These are phyloP conservation scores for Pycnonotus jocosus DNA, from an alignment of 2,113 vertebrate species.

Conservation along the genomic window DNA sequence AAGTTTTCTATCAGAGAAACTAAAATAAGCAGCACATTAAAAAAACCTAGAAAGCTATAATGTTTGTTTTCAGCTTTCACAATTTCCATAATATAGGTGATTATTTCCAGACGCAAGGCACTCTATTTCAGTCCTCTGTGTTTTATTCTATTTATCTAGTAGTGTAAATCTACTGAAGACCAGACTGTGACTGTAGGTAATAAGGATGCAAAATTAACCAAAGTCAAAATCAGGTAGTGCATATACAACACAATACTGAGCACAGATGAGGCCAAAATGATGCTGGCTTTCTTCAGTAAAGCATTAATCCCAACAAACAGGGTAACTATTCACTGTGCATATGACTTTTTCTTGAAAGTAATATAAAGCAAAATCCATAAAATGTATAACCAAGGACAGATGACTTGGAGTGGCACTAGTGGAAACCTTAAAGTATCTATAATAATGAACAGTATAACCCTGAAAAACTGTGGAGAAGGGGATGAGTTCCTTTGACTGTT, in stretches of 20 bases:
- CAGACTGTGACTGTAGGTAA: neutral
- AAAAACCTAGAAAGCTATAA: neutral
- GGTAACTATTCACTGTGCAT: neutral
- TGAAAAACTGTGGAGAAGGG: neutral
- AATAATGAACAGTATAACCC: neutral
- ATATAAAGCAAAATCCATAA: neutral
- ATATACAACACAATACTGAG: neutral
- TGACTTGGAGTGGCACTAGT: neutral
- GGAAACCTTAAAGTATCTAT: neutral
- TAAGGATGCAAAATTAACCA: neutral
- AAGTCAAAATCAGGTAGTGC: neutral
- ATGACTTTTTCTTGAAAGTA: neutral
- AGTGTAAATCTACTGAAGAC: neutral
- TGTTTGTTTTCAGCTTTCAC: neutral
- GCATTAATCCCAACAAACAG: neutral
- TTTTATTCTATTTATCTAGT: neutral
- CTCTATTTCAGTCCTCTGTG: neutral
- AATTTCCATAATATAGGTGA: neutral
- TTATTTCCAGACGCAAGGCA: neutral
- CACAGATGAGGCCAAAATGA: neutral
- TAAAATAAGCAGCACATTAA: neutral
- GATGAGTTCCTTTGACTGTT: neutral
- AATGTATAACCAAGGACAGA: neutral
- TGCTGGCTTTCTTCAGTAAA: neutral
- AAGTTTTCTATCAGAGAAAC: neutral